Conservation (phyloP, 2,797 vertebrate species). For the Brachyrhaphis roseni region DNA sequence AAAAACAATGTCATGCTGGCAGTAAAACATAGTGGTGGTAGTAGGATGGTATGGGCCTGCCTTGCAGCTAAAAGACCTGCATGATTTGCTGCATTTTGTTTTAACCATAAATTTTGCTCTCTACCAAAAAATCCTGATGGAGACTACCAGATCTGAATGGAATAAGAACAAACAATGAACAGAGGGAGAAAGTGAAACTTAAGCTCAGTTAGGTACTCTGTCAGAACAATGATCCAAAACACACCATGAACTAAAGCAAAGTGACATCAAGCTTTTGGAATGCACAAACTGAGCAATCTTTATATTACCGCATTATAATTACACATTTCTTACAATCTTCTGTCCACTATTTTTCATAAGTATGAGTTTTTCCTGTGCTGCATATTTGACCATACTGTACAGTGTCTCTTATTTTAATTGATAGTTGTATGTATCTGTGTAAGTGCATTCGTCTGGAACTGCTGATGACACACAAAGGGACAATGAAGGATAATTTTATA, state of each 20-base stretch:
- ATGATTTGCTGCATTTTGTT: not conserved
- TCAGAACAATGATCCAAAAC: too few species aligned
- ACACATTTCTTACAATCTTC: not conserved
- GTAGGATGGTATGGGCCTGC: not conserved
- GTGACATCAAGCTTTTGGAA: too few species aligned
- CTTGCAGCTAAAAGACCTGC: not conserved
- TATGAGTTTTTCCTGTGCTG: not conserved
- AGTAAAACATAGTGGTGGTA: not conserved
- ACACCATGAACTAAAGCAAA: too few species aligned
- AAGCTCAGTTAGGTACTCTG: too few species aligned
- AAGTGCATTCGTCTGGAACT: not conserved
- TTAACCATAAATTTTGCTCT: not conserved
- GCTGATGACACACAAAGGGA: not conserved
- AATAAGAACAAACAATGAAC: not conserved
- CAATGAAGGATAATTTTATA: not conserved
- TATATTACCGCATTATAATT: not conserved
- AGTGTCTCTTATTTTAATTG: not conserved
- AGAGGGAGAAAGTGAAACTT: not conserved
- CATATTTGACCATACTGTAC: not conserved
- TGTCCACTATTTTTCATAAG: not conserved
- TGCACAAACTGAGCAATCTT: not conserved
- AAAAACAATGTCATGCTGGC: not conserved
- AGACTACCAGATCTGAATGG: not conserved
- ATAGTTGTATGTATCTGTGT: not conserved
- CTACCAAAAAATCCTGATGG: not conserved